phyloP scores from a whole-genome alignment of 2,797 vertebrate species.

The Typhlichthys eigenmanni region DNA sequence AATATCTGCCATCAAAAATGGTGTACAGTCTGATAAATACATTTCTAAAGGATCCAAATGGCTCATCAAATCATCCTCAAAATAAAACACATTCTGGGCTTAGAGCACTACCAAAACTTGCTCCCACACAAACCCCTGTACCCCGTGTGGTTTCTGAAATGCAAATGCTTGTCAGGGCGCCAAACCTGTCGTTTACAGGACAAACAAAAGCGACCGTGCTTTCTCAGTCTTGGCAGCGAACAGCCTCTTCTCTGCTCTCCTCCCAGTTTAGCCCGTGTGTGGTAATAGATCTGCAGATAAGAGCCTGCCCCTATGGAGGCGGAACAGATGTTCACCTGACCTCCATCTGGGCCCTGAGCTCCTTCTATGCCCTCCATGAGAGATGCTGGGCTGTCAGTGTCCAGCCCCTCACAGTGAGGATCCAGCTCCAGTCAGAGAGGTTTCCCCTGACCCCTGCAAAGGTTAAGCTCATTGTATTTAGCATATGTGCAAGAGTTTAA shows the following conservation, averaged over 20 bases:
- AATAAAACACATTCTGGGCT: neutral
- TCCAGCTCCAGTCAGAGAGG: slow-evolving; percentile 14
- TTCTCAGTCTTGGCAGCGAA: slow-evolving; percentile 73
- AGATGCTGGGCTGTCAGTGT: slow-evolving; percentile 28
- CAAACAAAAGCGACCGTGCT: slow-evolving; percentile 75
- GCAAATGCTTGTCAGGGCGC: slow-evolving; percentile 66
- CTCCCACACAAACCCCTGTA: slow-evolving; percentile 41
- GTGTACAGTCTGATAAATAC: too few relatives aligned
- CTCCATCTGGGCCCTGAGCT: slow-evolving; percentile 76
- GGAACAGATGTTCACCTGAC: slow-evolving; percentile 79
- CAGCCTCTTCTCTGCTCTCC: slow-evolving; percentile 36
- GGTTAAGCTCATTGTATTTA: neutral
- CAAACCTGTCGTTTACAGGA: slow-evolving; percentile 71
- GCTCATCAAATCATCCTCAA: too few relatives aligned
- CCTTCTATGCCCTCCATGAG: slow-evolving; percentile 60
- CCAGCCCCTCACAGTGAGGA: slow-evolving; percentile 44
- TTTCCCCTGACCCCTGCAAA: neutral
- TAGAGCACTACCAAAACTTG: slow-evolving; percentile 20
- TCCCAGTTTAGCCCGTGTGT: slow-evolving; percentile 53
- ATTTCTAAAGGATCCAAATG: too few relatives aligned
- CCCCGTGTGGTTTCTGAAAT: slow-evolving; percentile 66
- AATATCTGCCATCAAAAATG: too few relatives aligned
- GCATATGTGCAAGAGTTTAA: too few relatives aligned
- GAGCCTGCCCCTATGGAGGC: slow-evolving; percentile 62
- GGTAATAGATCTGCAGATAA: slow-evolving; percentile 63